phyloP scores from a whole-genome alignment of 2,113 vertebrate species.

The Halcyon malimbica region DNA sequence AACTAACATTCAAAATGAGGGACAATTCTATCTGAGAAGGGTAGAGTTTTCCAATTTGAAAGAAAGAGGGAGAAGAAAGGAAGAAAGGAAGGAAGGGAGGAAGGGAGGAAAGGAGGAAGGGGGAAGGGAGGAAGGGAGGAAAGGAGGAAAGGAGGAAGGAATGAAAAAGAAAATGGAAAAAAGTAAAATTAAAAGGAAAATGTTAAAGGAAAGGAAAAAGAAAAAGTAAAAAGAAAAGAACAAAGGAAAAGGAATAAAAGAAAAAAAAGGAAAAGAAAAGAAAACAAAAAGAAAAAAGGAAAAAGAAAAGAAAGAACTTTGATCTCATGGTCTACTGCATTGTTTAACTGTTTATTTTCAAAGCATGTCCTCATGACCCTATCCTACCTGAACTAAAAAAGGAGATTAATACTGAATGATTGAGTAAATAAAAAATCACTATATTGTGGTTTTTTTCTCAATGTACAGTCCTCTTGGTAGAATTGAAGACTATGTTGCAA shows the following conservation, averaged over 20 bases:
- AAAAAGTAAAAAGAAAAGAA: no score
- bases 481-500: not conserved
- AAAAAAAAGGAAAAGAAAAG: not conserved
- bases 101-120: not conserved
- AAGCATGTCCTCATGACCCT: not conserved
- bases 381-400: not conserved
- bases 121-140: rapidly evolving
- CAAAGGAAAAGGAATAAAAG: no score
- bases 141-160: no score
- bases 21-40: no score
- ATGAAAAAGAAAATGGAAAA: no score
- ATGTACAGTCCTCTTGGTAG: not conserved
- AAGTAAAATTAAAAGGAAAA: not conserved
- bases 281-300: no score
- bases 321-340: not conserved
- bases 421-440: not conserved
- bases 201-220: not conserved
- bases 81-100: no score
- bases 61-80: no score
- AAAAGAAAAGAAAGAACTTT: not conserved
- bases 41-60: no score
- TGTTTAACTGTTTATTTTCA: not conserved
- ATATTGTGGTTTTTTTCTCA: not conserved
- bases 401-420: not conserved
- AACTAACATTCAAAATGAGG: no score